Evolutionary conservation across 2,888 invertebrate species (phyloP), one percentile per base, ranked within the genome.

Genomic region (Eupithecia subumbrata): DNA sequence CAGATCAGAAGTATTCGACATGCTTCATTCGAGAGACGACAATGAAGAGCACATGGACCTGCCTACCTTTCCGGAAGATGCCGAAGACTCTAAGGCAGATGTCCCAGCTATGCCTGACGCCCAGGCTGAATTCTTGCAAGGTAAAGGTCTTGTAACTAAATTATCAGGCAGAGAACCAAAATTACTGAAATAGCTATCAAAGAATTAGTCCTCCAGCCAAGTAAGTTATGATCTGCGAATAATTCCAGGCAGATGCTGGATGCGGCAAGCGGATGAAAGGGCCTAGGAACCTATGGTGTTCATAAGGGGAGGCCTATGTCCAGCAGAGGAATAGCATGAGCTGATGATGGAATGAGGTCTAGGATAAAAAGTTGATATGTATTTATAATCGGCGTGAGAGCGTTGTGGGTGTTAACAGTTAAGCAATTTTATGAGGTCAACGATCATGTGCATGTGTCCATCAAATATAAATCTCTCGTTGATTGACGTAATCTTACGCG

Each of bases 1-100:
- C 82, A 94, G 94, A 74, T 89, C 94, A 0, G 95, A 95, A 84
- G 92, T 95, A 52, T 92, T 95, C 80, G 95, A 95, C 84, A 94
- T 95, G 92, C 88, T 95, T 34, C 93, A 95, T 81, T 94, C 95
- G 2, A 90, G 89, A 34, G 93, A 94, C 66, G 93, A 95, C 75
- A 87, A 89, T 76, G 87, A 88, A 30, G 88, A 90, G 1, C 91
- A 93, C 78, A 81, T 92, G 73, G 93, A 92, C 79, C 82, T 93
- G 73, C 94, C 94, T 0, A 86, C 85, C 34, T 95, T 95, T 74
- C 91, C 94, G 0, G 92, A 94, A 79, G 94, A 95, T 78, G 80
- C 85, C 3, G 93, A 93, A 69, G 91, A 88, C 74, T 85, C 87
- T 3, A 87, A 87, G 56, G 87, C 84, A 5, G 91, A 92, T 8